These are phyloP conservation scores for Campylomormyrus tamandua DNA, from an alignment of 2,113 vertebrate genomes.

Conservation along the genomic window DNA sequence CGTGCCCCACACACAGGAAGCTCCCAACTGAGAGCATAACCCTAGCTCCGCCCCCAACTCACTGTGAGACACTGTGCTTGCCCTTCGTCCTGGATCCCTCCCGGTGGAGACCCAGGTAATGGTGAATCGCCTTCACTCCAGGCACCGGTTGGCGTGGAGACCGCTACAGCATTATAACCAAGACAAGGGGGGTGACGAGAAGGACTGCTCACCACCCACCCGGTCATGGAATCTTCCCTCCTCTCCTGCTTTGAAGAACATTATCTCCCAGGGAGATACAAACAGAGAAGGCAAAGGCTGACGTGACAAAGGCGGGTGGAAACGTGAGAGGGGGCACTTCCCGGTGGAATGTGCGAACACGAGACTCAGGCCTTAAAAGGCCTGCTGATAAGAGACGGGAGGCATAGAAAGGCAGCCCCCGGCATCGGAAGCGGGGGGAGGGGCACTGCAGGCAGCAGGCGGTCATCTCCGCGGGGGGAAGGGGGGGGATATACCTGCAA, in stretches of 20 bases:
- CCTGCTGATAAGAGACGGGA: neutral
- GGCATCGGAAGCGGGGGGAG: neutral
- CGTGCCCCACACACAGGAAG: neutral
- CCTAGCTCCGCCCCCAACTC: constrained; percentile 1
- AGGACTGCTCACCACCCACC: neutral
- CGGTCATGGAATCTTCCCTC: neutral
- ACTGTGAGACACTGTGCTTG: neutral
- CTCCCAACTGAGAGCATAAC: constrained; percentile 18
- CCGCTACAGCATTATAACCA: neutral
- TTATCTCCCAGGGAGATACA: neutral
- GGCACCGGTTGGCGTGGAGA: neutral
- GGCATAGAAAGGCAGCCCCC: neutral
- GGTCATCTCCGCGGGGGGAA: neutral
- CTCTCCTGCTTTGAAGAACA: neutral
- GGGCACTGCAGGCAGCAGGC: neutral
- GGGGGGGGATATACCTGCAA: neutral
- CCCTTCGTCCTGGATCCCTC: neutral
- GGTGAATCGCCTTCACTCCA: neutral
- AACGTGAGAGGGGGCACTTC: neutral
- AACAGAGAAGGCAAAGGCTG: neutral
- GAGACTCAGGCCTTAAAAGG: neutral
- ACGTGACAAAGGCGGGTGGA: neutral
- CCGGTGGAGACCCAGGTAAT: neutral
- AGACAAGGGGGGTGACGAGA: neutral
- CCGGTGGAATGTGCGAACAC: neutral